These are phyloP conservation scores for Onychomys arenicola DNA, from an alignment of 2,797 vertebrate genomes.

Conservation along the genomic window DNA sequence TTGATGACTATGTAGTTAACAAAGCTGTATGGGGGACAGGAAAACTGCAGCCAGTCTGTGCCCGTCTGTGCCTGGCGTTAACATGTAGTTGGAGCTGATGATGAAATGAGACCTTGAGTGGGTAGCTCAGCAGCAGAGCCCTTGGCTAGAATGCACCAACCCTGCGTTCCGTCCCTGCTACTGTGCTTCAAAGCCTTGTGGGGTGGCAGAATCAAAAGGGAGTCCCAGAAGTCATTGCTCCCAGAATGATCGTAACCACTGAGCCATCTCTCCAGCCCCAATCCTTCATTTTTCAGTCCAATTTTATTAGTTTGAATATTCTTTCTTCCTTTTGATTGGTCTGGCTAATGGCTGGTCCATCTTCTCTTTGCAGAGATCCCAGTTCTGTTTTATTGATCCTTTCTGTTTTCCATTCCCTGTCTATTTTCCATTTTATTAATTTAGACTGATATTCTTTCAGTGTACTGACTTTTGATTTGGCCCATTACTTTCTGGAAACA, in stretches of 20 bases:
- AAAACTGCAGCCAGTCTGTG: neutral
- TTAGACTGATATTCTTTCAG: neutral
- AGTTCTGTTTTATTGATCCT: neutral
- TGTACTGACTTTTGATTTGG: neutral
- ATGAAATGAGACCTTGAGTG: neutral
- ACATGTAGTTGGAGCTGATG: conserved; percentile 11
- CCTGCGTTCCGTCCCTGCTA: too few relatives aligned
- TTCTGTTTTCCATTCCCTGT: neutral
- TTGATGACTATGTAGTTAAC: neutral
- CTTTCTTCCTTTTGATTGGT: neutral
- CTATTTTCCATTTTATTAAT: neutral
- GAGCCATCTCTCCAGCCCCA: neutral
- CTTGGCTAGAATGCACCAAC: too few relatives aligned
- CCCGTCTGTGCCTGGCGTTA: conserved; percentile 6
- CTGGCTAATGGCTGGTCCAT: neutral
- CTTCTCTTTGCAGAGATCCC: neutral
- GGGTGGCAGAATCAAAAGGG: conserved; percentile 77
- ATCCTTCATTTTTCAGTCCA: too few relatives aligned
- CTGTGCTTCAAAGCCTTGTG: conserved; percentile 48
- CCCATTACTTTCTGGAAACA: neutral
- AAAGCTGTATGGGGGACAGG: neutral
- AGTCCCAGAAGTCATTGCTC: conserved; percentile 80
- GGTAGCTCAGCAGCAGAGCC: neutral
- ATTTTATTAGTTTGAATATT: neutral
- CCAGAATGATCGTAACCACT: conserved; percentile 84